Evolutionary conservation across 2,113 vertebrate genomes (phyloP).

Genomic region (Macrotis lagotis): DNA sequence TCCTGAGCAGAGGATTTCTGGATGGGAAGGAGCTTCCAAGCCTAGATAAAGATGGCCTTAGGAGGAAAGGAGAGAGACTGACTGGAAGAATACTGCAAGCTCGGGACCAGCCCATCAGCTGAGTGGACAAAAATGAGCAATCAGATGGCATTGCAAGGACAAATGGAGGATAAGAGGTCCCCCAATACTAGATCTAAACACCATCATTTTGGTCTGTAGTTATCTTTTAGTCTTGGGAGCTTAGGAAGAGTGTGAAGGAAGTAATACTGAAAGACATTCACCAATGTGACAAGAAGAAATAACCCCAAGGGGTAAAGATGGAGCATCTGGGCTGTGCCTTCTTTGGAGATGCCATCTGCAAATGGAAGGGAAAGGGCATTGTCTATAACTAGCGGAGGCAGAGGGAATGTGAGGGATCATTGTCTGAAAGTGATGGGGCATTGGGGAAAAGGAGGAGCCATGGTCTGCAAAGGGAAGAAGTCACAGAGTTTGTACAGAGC

Average conservation of each 20-base stretch:
- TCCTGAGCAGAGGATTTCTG: neutral
- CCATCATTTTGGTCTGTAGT: neutral
- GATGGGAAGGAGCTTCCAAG: neutral
- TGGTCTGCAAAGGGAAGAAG: neutral
- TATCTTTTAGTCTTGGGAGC: neutral
- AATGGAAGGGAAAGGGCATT: neutral
- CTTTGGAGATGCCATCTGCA: neutral
- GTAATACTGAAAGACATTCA: neutral
- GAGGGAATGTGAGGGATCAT: too few species aligned
- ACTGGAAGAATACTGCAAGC: neutral
- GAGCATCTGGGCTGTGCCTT: neutral
- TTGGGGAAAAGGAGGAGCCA: too few species aligned
- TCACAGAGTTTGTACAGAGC: too few species aligned
- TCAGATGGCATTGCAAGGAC: neutral
- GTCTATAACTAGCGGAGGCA: neutral
- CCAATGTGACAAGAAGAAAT: neutral
- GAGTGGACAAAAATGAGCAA: neutral
- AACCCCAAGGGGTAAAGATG: neutral
- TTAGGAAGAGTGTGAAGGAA: neutral
- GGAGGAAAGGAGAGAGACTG: neutral
- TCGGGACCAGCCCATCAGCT: neutral
- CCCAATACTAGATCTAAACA: neutral
- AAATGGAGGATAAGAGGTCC: neutral
- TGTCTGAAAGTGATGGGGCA: neutral
- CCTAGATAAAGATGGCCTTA: neutral